Conservation (phyloP, 1,140 invertebrate species). For the Cheumatopsyche charites region DNA sequence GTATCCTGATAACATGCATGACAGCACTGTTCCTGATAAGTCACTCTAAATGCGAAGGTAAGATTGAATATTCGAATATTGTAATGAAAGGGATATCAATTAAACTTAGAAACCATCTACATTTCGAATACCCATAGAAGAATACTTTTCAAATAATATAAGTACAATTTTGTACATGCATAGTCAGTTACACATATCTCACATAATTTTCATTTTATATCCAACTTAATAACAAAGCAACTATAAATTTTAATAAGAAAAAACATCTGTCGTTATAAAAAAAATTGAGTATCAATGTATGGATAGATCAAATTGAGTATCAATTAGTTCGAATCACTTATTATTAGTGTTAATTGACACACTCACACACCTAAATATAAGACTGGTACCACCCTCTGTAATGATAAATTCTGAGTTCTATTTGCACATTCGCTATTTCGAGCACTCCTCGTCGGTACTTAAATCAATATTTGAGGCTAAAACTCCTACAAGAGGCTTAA, state of each 20-base stretch:
- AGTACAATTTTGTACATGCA: too few relatives aligned
- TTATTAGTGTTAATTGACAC: background rate
- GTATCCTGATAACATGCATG: background rate
- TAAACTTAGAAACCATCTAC: too few relatives aligned
- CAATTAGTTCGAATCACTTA: background rate
- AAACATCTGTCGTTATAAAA: too few relatives aligned
- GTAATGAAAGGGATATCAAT: too few relatives aligned
- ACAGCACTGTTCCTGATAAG: background rate
- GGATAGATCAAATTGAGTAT: background rate
- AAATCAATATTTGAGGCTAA: background rate
- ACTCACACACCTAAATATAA: background rate
- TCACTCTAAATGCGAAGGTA: constrained; percentile 27
- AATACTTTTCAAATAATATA: too few relatives aligned
- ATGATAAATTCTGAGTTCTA: background rate
- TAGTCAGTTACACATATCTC: too few relatives aligned
- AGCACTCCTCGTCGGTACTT: background rate
- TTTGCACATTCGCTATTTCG: constrained; percentile 12
- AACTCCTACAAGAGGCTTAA: background rate
- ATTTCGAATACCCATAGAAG: too few relatives aligned
- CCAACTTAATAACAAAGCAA: background rate
- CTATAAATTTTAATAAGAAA: too few relatives aligned
- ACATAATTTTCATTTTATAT: too few relatives aligned
- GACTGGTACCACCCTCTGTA: background rate
- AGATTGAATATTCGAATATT: too few relatives aligned
- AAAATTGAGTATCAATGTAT: too few relatives aligned